These are phyloP conservation scores for Chelonoidis abingdonii DNA, from an alignment of 2,113 vertebrate species.

Conservation along the genomic window DNA sequence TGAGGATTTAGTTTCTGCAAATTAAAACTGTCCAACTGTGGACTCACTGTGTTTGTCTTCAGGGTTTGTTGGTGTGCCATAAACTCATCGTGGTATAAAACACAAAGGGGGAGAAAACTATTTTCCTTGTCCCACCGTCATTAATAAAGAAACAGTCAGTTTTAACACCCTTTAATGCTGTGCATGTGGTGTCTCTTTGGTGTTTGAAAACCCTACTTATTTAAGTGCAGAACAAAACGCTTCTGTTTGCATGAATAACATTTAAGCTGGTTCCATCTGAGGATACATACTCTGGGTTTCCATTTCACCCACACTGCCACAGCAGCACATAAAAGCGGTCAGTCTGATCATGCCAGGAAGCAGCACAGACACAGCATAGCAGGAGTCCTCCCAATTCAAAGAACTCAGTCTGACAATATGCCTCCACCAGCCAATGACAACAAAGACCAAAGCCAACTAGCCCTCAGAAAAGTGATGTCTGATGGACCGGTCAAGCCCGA, in stretches of 20 bases:
- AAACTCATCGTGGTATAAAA: conserved; percentile 33
- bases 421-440: conserved; percentile 95
- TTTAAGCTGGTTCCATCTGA: conserved; percentile 93
- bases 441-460: conserved; percentile 94
- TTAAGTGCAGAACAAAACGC: conserved; percentile 83
- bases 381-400: conserved; percentile 96
- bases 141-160: conserved; percentile 88
- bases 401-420: conserved; percentile 95
- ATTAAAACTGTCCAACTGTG: conserved; percentile 42
- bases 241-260: conserved; percentile 95
- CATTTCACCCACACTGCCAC: conserved; percentile 92
- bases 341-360: conserved; percentile 91
- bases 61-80: conserved; percentile 51
- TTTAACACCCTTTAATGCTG: conserved; percentile 85
- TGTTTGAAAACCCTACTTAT: conserved; percentile 88
- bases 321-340: conserved; percentile 92
- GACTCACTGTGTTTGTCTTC: conserved; percentile 49
- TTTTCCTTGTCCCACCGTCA: conserved; percentile 51
- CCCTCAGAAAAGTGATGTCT: conserved; percentile 96
- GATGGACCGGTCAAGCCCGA: conserved; percentile 91
- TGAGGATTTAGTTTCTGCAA: conserved; percentile 28
- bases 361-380: conserved; percentile 98
- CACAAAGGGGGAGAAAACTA: conserved; percentile 21
- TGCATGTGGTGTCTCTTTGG: conserved; percentile 91
- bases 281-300: conserved; percentile 95